Percentiles rank a stretch among this genome's conserved stretches.
Evolutionary conservation across 2,888 invertebrate species (phyloP).

Genomic region (Hirudinaria manillensis): DNA sequence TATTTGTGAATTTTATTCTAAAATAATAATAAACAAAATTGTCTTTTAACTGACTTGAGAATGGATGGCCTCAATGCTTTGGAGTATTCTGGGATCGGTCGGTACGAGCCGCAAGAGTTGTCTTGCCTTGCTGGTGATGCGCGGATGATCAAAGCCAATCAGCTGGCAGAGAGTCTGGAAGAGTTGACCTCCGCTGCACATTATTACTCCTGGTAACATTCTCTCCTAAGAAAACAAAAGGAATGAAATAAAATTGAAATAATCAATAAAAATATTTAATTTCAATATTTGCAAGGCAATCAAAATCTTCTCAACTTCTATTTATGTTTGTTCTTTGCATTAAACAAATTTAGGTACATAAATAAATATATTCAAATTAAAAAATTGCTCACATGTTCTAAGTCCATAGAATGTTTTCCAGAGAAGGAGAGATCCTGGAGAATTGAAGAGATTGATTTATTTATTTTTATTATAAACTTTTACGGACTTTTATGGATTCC

Average conservation of each 20-base stretch:
- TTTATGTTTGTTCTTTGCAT: too few relatives aligned
- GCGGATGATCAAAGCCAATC: constrained; percentile 54
- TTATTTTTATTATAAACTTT: too few relatives aligned
- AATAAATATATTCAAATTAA: too few relatives aligned
- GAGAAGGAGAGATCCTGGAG: constrained; percentile 39
- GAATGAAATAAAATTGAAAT: not conserved
- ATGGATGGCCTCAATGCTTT: constrained; percentile 53
- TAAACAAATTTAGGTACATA: too few relatives aligned
- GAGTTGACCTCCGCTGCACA: constrained; percentile 56
- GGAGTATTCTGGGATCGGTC: constrained; percentile 55
- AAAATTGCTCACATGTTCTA: not conserved
- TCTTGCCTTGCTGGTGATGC: constrained; percentile 53
- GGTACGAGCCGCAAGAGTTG: constrained; percentile 56
- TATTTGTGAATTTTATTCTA: too few relatives aligned
- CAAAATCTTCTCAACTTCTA: too few relatives aligned
- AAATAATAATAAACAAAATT: not conserved
- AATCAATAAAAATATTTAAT: too few relatives aligned
- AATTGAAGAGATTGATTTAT: constrained; percentile 39
- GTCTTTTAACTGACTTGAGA: constrained; percentile 45
- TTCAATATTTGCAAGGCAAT: too few relatives aligned
- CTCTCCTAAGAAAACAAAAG: constrained; percentile 47
- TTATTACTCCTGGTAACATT: constrained; percentile 57
- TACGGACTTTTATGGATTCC: too few relatives aligned
- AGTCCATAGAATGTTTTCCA: constrained; percentile 6
- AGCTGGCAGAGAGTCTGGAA: constrained; percentile 57